phyloP scores from a whole-genome alignment of 2,113 vertebrate genomes.

The Ophthalmolycus amberensis region DNA sequence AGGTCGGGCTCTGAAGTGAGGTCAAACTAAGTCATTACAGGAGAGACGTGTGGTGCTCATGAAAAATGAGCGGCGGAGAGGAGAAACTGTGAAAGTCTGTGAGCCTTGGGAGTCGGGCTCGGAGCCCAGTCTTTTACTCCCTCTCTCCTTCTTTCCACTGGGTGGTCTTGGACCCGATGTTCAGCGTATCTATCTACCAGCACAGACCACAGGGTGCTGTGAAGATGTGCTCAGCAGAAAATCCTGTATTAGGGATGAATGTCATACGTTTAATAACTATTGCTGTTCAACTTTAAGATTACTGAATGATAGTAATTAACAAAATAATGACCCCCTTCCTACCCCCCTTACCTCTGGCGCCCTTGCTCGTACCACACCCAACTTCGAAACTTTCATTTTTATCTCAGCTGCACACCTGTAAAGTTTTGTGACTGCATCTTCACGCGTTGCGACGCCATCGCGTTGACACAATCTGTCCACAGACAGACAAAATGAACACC shows the following conservation, averaged over 20 bases:
- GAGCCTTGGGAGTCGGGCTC: conserved; percentile 1
- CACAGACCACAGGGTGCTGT: background rate
- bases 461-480: background rate
- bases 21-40: conserved; percentile 7
- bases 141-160: background rate
- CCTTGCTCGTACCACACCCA: background rate
- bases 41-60: background rate
- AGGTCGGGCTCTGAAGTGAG: conserved; percentile 4
- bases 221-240: background rate
- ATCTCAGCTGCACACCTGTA: background rate
- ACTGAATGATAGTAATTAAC: background rate
- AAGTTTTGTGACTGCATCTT: background rate
- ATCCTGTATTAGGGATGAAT: background rate
- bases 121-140: background rate
- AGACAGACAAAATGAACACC: too few species aligned
- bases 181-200: background rate
- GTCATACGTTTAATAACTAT: background rate
- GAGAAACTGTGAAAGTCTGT: background rate
- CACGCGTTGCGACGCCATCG: background rate
- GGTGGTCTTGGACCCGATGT: conserved; percentile 8
- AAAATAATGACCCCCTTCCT: background rate
- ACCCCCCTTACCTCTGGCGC: background rate
- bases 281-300: background rate
- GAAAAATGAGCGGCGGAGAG: background rate
- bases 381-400: background rate